Percentiles rank a stretch among this genome's conserved stretches.
Conservation (phyloP, 2,888 invertebrate genomes). For the Drosophila demipolita region DNA sequence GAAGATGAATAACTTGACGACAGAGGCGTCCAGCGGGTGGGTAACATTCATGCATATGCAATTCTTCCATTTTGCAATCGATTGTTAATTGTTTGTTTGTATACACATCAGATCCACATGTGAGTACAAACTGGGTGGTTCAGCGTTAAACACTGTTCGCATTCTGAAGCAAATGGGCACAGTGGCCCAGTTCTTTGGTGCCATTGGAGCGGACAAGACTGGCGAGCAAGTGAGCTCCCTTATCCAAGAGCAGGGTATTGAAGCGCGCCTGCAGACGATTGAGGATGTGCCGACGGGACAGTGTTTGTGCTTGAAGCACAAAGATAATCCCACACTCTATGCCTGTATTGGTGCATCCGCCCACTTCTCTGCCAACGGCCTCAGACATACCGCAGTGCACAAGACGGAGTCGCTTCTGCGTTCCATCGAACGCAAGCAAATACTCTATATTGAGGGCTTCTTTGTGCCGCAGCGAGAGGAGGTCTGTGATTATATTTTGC, state of each 20-base stretch:
- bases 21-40: conserved; percentile 70
- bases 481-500: conserved; percentile 85
- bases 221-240: conserved; percentile 84
- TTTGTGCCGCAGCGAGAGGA: conserved; percentile 86
- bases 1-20: conserved; percentile 68
- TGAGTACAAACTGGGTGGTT: conserved; percentile 84
- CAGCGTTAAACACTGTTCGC: conserved; percentile 86
- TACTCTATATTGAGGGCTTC: conserved; percentile 87
- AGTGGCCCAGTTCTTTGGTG: conserved; percentile 86
- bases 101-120: conserved; percentile 45
- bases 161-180: conserved; percentile 84
- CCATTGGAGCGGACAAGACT: conserved; percentile 86
- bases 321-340: conserved; percentile 85
- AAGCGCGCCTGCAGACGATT: conserved; percentile 83
- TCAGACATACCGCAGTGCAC: conserved; percentile 65
- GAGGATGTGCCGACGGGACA: conserved; percentile 85
- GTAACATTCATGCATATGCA: not conserved
- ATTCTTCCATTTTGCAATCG: conserved; percentile 2
- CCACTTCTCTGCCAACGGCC: conserved; percentile 82
- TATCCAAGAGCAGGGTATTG: conserved; percentile 84
- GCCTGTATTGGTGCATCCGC: conserved; percentile 87
- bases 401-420: conserved; percentile 67
- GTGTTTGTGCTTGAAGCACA: conserved; percentile 86
- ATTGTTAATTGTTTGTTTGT: conserved; percentile 25
- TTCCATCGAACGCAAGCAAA: conserved; percentile 81